Evolutionary conservation across 2,797 vertebrate genomes (phyloP).

Genomic region (Paramormyrops hopkinsi): DNA sequence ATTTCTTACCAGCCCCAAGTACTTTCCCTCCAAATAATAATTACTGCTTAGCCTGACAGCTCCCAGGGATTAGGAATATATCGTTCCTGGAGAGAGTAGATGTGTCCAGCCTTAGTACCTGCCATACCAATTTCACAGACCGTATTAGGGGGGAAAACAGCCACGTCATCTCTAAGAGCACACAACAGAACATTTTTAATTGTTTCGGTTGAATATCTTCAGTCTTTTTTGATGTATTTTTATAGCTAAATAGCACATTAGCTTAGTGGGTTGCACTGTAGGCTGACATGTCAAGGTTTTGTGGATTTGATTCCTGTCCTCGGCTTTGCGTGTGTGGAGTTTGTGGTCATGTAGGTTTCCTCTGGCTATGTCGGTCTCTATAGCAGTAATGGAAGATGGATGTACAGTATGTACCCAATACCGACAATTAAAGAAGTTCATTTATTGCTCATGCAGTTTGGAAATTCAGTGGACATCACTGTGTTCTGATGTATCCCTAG

Average conservation of each 20-base stretch:
- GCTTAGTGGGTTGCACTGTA: background rate
- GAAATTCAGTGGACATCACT: background rate
- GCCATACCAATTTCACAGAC: conserved; percentile 26
- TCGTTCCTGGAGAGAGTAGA: conserved; percentile 11
- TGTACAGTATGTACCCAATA: background rate
- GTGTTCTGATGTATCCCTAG: background rate
- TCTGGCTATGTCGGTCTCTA: background rate
- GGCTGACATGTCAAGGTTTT: background rate
- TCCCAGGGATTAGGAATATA: conserved; percentile 28
- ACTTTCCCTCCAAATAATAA: conserved; percentile 15
- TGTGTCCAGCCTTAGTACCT: conserved; percentile 12
- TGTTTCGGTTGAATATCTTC: background rate
- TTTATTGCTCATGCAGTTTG: background rate
- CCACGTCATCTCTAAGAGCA: background rate
- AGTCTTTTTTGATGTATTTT: background rate
- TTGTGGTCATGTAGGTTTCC: background rate
- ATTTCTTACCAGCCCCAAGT: conserved; percentile 14
- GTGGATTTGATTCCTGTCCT: background rate
- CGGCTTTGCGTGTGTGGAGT: background rate
- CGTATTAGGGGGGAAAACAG: background rate
- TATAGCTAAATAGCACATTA: background rate
- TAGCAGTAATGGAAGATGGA: background rate
- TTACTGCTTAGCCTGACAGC: conserved; percentile 22
- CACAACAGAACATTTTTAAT: background rate
- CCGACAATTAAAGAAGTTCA: background rate